Evolutionary conservation across 2,113 vertebrate genomes (phyloP).

Genomic region (Notarius lentiginosus): DNA sequence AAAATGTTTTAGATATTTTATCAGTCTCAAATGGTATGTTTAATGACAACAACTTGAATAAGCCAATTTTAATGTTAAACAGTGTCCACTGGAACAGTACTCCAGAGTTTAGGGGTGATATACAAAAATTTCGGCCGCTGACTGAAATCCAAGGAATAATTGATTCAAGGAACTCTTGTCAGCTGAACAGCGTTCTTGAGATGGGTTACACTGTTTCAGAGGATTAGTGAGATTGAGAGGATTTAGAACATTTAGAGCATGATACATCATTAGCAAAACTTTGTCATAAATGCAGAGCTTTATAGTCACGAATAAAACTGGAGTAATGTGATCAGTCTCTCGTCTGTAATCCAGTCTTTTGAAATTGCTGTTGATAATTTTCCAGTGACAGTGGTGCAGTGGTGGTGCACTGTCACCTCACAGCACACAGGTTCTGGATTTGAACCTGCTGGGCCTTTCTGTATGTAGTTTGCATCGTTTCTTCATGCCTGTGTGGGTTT

Average conservation of each 20-base stretch:
- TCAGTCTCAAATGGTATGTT: background rate
- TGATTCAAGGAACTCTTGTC: background rate
- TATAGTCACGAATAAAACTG: background rate
- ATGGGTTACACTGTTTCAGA: background rate
- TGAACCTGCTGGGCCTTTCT: too few species aligned
- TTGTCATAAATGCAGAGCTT: background rate
- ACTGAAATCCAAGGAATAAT: background rate
- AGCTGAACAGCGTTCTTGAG: background rate
- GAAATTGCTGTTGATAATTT: background rate
- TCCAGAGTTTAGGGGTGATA: background rate
- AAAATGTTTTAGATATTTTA: background rate
- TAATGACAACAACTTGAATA: background rate
- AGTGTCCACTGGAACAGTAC: background rate
- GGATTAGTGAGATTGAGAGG: background rate
- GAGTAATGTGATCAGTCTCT: background rate
- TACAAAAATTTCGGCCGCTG: background rate
- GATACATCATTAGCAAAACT: background rate
- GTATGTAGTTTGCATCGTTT: too few species aligned
- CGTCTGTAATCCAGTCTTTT: background rate
- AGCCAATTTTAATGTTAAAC: background rate
- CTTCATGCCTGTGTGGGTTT: too few species aligned
- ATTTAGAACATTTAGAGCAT: background rate
- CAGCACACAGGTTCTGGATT: too few species aligned
- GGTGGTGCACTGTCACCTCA: too few species aligned
- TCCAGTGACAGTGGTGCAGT: too few species aligned